Evolutionary conservation across 2,797 vertebrate species (phyloP), one percentile per base, ranked within the genome.

Genomic region (Naso thynnoides): DNA sequence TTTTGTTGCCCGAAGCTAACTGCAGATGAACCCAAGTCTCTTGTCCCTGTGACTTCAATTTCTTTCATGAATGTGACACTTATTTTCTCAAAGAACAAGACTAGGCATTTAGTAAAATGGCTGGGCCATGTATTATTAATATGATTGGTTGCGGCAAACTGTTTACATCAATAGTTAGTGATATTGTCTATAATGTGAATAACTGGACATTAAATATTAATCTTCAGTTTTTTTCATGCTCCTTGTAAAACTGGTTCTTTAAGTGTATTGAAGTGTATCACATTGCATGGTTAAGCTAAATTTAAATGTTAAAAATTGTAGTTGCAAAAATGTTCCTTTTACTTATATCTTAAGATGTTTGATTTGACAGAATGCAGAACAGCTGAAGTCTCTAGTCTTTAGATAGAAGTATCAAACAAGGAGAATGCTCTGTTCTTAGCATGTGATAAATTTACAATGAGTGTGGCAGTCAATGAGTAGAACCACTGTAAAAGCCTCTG

Each of bases 1-100:
- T 63, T 61, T 75, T 57, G 58, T 42, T 65, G 33, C 31, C 24
- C 53, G 38, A 79, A 67, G 47, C 33, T 26, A 50, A 60, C 67
- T 61, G 39, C 74, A 73, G 55, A 59, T 7, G 15, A 70, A 55
- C 50, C 49, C 29, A n/a, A 5, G 57, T 36, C 24, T 23, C 8
- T 44, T 44, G 23, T 42, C 26, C 26, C 5, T 48, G 47, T 42
- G 10, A 24, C 56, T 42, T 27, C 0, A 1, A 8, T n/a, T 48
- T 42, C 14, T n/a, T 58, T 50, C 7, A 13, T 54, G 59, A 57
- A 82, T 24, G 24, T 18, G 44, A 29, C 2, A 41, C 57, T 75
- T 39, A 73, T 53, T 80, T 49, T 56, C n/a, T 48, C 23, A 10
- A 55, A 66, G 26, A 64, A 50, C 24, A 50, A 16, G 15, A 50